phyloP scores from a whole-genome alignment of 2,113 vertebrate species.

The Nipponia nippon region DNA sequence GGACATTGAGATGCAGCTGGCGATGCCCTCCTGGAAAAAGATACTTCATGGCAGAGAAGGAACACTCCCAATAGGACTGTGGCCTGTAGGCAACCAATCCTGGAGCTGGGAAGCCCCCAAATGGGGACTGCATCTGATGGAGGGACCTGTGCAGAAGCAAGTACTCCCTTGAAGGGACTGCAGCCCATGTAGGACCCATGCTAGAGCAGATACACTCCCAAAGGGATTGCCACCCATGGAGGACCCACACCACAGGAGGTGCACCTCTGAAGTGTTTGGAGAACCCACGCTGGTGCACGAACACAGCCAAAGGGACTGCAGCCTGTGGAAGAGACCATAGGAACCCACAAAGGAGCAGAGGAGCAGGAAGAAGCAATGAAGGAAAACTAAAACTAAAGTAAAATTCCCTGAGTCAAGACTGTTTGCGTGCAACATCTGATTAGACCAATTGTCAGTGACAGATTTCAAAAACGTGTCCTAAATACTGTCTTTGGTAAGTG shows the following conservation, averaged over 20 bases:
- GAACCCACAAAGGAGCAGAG: neutral
- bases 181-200: neutral
- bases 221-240: neutral
- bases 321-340: neutral
- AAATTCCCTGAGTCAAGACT: neutral
- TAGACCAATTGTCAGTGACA: neutral
- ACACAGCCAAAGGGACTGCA: accelerated
- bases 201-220: neutral
- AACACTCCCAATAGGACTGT: neutral
- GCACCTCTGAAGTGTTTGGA: neutral
- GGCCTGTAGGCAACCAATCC: neutral
- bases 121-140: accelerated
- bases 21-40: neutral
- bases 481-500: neutral
- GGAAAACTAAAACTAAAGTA: neutral
- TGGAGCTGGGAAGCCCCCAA: neutral
- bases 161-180: neutral
- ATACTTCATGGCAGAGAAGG: neutral
- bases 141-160: neutral
- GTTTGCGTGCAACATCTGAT: neutral
- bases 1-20: neutral
- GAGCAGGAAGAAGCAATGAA: neutral
- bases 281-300: accelerated
- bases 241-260: neutral
- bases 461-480: neutral